Evolutionary conservation across 2,113 vertebrate species (phyloP).

Genomic region (Paradoxurus hermaphroditus): DNA sequence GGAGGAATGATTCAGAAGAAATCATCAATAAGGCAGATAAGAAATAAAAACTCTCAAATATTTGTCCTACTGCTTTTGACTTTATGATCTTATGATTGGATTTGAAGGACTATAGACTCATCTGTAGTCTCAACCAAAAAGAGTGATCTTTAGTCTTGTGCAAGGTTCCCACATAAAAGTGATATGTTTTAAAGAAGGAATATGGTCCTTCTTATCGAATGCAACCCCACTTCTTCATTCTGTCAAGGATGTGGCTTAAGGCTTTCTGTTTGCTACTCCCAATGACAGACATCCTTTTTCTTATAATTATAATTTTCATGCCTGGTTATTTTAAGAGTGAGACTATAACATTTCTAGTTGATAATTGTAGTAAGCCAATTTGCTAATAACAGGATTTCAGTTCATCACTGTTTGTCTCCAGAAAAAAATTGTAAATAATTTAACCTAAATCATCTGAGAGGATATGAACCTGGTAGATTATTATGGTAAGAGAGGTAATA

Average conservation of each 20-base stretch:
- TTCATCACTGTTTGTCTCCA: slow-evolving; percentile 9
- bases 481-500: neutral
- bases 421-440: neutral
- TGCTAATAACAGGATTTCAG: slow-evolving; percentile 47
- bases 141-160: neutral
- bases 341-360: slow-evolving; percentile 12
- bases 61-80: neutral
- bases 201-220: neutral
- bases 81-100: neutral
- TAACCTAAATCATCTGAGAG: neutral
- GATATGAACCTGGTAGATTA: neutral
- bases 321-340: slow-evolving; percentile 40
- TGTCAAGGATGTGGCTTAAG: neutral
- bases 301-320: slow-evolving; percentile 13
- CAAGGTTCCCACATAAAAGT: neutral
- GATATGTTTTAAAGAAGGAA: neutral
- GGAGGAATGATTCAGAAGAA: neutral
- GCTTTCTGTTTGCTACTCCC: neutral
- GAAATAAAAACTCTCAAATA: neutral
- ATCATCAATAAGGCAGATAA: neutral
- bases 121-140: neutral
- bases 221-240: neutral
- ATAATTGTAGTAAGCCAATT: slow-evolving; percentile 27
- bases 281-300: neutral
- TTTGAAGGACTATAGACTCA: neutral